Conservation (phyloP, 2,888 invertebrate genomes). For the Colostygia pectinataria region DNA sequence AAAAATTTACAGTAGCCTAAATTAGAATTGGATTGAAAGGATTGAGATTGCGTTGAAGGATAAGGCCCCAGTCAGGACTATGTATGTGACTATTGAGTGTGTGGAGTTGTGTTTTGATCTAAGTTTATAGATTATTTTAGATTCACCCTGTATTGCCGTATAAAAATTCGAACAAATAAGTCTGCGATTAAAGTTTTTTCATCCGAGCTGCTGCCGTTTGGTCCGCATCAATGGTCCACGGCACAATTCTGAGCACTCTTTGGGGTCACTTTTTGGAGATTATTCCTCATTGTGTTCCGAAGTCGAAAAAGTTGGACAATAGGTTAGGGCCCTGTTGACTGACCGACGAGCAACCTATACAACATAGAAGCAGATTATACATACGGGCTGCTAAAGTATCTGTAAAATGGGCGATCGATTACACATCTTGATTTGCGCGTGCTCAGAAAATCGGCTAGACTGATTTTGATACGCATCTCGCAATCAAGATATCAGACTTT, state of each 20-base stretch:
- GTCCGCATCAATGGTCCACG: conserved; percentile 51
- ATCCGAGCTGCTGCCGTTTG: conserved; percentile 45
- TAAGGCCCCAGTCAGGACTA: too few species aligned
- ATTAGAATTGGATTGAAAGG: too few species aligned
- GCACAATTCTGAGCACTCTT: conserved; percentile 67
- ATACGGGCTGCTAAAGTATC: conserved; percentile 10
- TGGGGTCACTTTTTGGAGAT: conserved; percentile 83
- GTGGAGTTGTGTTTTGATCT: too few species aligned
- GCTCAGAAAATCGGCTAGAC: conserved; percentile 35
- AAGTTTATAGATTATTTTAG: background rate
- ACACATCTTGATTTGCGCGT: conserved; percentile 55
- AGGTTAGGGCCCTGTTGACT: conserved; percentile 66
- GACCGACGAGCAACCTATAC: conserved; percentile 55
- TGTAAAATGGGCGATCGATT: conserved; percentile 52
- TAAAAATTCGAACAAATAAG: conserved; percentile 56
- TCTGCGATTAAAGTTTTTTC: conserved; percentile 64
- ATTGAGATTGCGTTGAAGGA: too few species aligned
- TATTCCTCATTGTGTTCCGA: conserved; percentile 66
- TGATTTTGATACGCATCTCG: conserved; percentile 39
- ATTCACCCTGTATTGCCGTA: conserved; percentile 52
- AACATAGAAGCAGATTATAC: conserved; percentile 50
- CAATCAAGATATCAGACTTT: conserved; percentile 37
- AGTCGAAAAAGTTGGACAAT: conserved; percentile 73
- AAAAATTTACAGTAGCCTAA: too few species aligned
- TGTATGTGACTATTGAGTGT: too few species aligned